Evolutionary conservation across 2,888 invertebrate genomes (phyloP).

Genomic region (Ophion obscuratus): DNA sequence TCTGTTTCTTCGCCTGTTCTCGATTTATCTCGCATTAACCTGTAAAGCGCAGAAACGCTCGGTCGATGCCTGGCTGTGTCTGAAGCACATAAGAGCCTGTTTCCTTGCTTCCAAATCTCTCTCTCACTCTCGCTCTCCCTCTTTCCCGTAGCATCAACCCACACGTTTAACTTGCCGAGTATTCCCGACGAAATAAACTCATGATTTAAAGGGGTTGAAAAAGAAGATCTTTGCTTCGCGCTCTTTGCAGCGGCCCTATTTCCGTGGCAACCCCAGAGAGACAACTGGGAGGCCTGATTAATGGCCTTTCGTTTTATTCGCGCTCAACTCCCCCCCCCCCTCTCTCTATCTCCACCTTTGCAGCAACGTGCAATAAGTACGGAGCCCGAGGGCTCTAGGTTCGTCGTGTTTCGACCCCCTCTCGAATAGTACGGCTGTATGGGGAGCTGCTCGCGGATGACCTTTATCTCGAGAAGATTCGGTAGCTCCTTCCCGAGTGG

Average conservation of each 20-base stretch:
- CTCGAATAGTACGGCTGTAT: conserved; percentile 25
- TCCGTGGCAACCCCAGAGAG: conserved; percentile 69
- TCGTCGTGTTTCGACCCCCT: conserved; percentile 53
- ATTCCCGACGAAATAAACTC: conserved; percentile 78
- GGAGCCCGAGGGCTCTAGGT: conserved; percentile 36
- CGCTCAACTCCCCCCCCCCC: conserved; percentile 31
- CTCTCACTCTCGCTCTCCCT: neutral
- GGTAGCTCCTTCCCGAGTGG: conserved; percentile 61
- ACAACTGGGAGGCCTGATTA: conserved; percentile 79
- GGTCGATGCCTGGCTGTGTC: conserved; percentile 36
- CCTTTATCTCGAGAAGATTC: conserved; percentile 76
- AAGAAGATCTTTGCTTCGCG: conserved; percentile 79
- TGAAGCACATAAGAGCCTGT: conserved; percentile 22
- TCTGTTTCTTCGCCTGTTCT: conserved; percentile 15
- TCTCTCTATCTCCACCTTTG: conserved; percentile 26
- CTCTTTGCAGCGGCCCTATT: conserved; percentile 72
- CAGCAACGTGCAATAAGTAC: conserved; percentile 48
- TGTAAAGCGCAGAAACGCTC: conserved; percentile 50
- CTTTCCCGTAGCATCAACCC: conserved; percentile 27
- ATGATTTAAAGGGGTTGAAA: conserved; percentile 79
- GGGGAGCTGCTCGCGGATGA: conserved; percentile 69
- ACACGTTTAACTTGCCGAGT: conserved; percentile 52
- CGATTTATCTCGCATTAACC: conserved; percentile 54
- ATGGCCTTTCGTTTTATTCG: conserved; percentile 81
- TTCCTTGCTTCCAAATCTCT: conserved; percentile 22